Evolutionary conservation across 1,140 invertebrate species (phyloP), one percentile per base, ranked within the genome.

Genomic region (Drosophila mayri): DNA sequence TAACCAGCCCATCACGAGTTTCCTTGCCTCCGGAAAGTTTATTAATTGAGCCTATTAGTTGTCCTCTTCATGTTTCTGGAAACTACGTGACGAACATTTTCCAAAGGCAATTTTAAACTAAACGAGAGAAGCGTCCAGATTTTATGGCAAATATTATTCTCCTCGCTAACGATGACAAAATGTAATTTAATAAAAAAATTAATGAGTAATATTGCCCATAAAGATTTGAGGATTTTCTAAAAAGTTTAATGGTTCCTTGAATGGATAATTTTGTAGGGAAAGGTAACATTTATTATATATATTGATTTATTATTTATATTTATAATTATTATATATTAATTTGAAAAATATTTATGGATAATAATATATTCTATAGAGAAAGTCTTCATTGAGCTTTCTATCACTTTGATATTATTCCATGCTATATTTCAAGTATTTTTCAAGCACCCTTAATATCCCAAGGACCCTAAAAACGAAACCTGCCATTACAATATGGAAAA

Each of bases 21-120:
- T 4, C 28, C 38, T 20, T 32, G 49, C 40, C 49, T 22, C 50
- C 22, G 44, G 44, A 75, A 75, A 74, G 61, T 76, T 76, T 76
- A 76, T 76, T 76, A 76, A 76, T 76, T 76, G 72, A 65, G 75
- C 75, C 73, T 68, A 77, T 76, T 76, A 77, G 73, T 76, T 76
- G 49, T n/a, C 41, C 37, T 55, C 54, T 65, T 54, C 74, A 60
- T 66, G 41, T 67, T 67, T 44, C 49, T 30, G 25, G 38, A n/a
- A 50, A 74, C 22, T 71, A 76, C 72, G 70, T 74, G 72, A 74
- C 55, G 44, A 76, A 74, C 71, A 76, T 76, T 76, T 76, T 44
- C 59, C 25, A 73, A 73, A 49, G 65, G 35, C 55, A 52, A 76
- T 76, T 76, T 76, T 54, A 66, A 67, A 59, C 18, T 28, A 30